Percentiles rank a stretch among this genome's conserved stretches.
These are phyloP conservation scores for Chrysopilus asiliformis DNA, from an alignment of 2,888 invertebrate genomes.

Conservation along the genomic window DNA sequence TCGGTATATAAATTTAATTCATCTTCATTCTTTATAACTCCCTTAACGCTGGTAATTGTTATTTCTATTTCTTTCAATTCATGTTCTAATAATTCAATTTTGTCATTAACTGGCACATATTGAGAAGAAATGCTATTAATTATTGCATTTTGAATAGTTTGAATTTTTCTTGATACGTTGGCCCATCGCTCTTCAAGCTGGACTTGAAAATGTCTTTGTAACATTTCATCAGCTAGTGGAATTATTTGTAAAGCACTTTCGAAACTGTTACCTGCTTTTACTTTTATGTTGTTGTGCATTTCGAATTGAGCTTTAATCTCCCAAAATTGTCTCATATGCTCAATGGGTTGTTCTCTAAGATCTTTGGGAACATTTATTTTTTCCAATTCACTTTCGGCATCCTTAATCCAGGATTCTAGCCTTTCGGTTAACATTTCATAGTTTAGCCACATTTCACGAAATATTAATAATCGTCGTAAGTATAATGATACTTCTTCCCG, in stretches of 20 bases:
- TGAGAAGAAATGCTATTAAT: constrained; percentile 58
- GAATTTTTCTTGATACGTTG: constrained; percentile 48
- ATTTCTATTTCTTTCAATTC: constrained; percentile 61
- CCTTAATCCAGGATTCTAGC: constrained; percentile 62
- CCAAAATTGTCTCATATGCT: constrained; percentile 74
- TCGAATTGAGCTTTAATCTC: constrained; percentile 79
- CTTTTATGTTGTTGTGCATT: constrained; percentile 62
- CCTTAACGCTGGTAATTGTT: constrained; percentile 56
- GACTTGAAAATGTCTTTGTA: constrained; percentile 63
- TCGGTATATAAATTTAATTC: constrained; percentile 71
- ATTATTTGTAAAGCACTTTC: constrained; percentile 66
- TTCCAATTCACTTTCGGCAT: constrained; percentile 56
- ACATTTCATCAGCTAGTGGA: constrained; percentile 71
- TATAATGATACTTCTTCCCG: constrained; percentile 65
- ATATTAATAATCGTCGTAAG: constrained; percentile 54
- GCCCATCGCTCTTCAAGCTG: constrained; percentile 68
- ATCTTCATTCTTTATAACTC: constrained; percentile 70
- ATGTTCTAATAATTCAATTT: constrained; percentile 58
- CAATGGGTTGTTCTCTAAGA: constrained; percentile 46
- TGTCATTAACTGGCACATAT: constrained; percentile 60
- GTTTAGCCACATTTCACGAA: constrained; percentile 63
- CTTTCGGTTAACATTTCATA: constrained; percentile 61
- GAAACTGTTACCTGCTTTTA: constrained; percentile 57
- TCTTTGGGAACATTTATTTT: constrained; percentile 49
- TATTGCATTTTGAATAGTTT: constrained; percentile 50